Evolutionary conservation across 2,888 invertebrate species (phyloP).

Genomic region (Temnothorax ravouxi): DNA sequence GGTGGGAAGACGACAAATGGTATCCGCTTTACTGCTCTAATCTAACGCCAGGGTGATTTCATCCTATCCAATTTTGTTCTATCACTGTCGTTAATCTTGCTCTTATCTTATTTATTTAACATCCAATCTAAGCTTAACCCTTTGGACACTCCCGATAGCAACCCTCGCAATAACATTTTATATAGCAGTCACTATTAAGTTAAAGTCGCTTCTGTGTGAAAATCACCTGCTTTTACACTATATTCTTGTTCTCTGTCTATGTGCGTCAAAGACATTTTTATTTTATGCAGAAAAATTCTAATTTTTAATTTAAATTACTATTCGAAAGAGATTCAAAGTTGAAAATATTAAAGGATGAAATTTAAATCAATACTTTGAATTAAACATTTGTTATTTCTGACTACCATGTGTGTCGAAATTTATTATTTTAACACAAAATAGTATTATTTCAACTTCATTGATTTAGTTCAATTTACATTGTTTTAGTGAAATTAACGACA

Average conservation of each 20-base stretch:
- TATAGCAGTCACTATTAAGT: not conserved
- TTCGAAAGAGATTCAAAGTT: not conserved
- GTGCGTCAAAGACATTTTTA: not conserved
- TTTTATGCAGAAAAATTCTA: not conserved
- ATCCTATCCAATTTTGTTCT: slow-evolving; percentile 38
- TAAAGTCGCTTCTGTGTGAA: not conserved
- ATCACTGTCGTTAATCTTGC: slow-evolving; percentile 20
- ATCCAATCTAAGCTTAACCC: slow-evolving; percentile 25
- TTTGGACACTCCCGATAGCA: not conserved
- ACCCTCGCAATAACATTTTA: not conserved
- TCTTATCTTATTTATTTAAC: slow-evolving; percentile 35
- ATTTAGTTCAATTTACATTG: too few species aligned
- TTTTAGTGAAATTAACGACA: too few species aligned
- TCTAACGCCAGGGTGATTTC: slow-evolving; percentile 40
- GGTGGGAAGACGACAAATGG: slow-evolving; percentile 35
- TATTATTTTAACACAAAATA: too few species aligned
- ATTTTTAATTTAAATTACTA: not conserved
- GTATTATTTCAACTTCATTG: too few species aligned
- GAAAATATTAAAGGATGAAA: not conserved
- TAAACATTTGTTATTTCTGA: too few species aligned
- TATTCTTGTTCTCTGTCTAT: not conserved
- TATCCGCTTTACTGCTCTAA: slow-evolving; percentile 41
- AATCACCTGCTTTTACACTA: not conserved
- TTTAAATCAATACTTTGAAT: too few species aligned
- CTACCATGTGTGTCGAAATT: too few species aligned